phyloP scores from a whole-genome alignment of 2,888 invertebrate species.

The Ypsolopha sequella region DNA sequence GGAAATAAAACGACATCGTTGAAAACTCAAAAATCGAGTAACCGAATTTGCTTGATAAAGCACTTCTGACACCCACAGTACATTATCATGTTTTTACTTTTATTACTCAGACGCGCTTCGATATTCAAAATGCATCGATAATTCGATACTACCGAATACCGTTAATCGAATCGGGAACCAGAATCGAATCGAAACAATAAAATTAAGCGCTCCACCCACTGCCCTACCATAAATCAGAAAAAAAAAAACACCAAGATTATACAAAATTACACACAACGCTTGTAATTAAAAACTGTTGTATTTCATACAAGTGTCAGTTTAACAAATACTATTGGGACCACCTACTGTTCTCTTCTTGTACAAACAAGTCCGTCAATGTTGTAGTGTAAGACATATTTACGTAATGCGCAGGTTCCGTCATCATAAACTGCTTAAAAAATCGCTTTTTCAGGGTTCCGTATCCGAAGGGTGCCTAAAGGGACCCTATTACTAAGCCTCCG shows the following conservation, averaged over 20 bases:
- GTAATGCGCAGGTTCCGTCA: not conserved
- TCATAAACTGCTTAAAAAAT: not conserved
- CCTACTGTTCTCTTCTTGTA: constrained; percentile 26
- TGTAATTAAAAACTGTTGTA: constrained; percentile 52
- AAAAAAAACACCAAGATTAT: constrained; percentile 45
- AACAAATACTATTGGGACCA: constrained; percentile 52
- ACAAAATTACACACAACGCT: constrained; percentile 38
- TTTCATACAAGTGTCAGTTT: constrained; percentile 46
- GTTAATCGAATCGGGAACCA: constrained; percentile 27
- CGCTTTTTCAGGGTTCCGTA: too few relatives aligned
- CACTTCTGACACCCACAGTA: not conserved
- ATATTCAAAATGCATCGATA: too few relatives aligned
- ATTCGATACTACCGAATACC: constrained; percentile 12
- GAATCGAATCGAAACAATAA: constrained; percentile 41
- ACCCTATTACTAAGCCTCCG: too few relatives aligned
- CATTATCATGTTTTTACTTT: too few relatives aligned
- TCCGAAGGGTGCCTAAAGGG: too few relatives aligned
- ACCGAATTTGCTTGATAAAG: not conserved
- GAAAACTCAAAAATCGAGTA: not conserved
- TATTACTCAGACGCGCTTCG: too few relatives aligned
- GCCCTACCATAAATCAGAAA: constrained; percentile 47
- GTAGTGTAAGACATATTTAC: not conserved
- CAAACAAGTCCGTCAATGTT: not conserved
- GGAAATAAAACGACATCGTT: not conserved
- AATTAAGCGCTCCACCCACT: constrained; percentile 43